A percentile compares a stretch with the other conserved stretches of the same genome.
Evolutionary conservation across 1,140 invertebrate species (phyloP).

Genomic region (Camponotus floridanus): DNA sequence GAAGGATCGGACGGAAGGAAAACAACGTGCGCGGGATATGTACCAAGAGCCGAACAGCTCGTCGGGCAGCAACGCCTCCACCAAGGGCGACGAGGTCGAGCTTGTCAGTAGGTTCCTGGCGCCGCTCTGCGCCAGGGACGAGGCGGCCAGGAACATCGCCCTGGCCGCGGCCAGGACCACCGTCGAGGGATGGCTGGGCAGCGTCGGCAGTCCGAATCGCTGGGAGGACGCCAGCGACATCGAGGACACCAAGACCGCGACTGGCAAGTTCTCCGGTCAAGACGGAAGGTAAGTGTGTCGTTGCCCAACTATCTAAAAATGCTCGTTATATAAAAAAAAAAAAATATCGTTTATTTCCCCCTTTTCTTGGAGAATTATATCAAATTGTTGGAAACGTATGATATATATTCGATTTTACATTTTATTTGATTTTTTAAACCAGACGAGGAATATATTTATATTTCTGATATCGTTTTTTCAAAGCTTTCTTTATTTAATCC

Average conservation of each 20-base stretch:
- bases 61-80: constrained; percentile 74
- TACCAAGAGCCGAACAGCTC: constrained; percentile 80
- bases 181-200: constrained; percentile 87
- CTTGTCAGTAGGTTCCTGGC: constrained; percentile 86
- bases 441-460: neutral
- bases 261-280: constrained; percentile 76
- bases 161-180: constrained; percentile 86
- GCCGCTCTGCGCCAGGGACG: constrained; percentile 86
- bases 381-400: neutral
- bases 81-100: constrained; percentile 85
- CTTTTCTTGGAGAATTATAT: neutral
- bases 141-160: constrained; percentile 86
- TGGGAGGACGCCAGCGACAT: constrained; percentile 78
- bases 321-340: neutral
- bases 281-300: constrained; percentile 77
- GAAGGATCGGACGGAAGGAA: constrained; percentile 46
- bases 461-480: neutral
- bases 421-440: neutral
- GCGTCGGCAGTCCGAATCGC: constrained; percentile 85
- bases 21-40: constrained; percentile 74
- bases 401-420: neutral
- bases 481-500: neutral
- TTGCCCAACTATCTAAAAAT: neutral
- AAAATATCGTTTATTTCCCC: neutral
- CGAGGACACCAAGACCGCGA: constrained; percentile 70